Evolutionary conservation across 1,140 invertebrate species (phyloP), one percentile per base, ranked within the genome.

Genomic region (Venturia canescens): DNA sequence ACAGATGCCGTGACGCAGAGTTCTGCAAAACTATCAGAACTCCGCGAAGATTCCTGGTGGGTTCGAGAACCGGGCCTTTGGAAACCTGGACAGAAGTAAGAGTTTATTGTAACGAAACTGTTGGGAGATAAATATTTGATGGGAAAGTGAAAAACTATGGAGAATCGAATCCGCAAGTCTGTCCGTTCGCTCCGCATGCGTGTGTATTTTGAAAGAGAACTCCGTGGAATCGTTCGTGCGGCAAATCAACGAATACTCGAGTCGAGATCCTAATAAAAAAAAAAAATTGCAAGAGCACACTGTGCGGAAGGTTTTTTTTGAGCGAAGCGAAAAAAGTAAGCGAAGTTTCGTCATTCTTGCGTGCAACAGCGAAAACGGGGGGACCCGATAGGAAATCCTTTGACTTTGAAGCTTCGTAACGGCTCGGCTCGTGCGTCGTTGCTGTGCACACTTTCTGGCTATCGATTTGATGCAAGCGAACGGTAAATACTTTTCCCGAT

Each of bases 321-420:
- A 72, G 50, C 13, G 67, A 44, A 72, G 21, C 38, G 15, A 72
- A 26, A 29, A n/a, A 26, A 72, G 13, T 13, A 48, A 50, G 34
- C 23, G 31, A 70, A 34, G 27, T 31, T 3, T 70, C 67, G 67
- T n/a, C n/a, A 18, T 16, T 31, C 18, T 70, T 72, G 6, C 29
- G 7, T 11, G 27, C 38, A 44, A 38, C 21, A 48, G 38, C 38
- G 50, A 72, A 72, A 72, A 38, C 26, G 27, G 34, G 13, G 16
- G 70, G 18, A 21, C 34, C 4, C 38, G 13, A 11, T 4, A 38
- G 38, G 38, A 72, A 72, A 72, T 48, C 34, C 70, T 72, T 72
- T 72, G 23, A 38, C 70, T 72, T 72, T 72, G 70, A 72, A 72
- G 70, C 70, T 48, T 29, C 50, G n/a, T 2, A 18, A 21, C 7